phyloP scores from a whole-genome alignment of 2,888 invertebrate genomes.

The Plutella xylostella region DNA sequence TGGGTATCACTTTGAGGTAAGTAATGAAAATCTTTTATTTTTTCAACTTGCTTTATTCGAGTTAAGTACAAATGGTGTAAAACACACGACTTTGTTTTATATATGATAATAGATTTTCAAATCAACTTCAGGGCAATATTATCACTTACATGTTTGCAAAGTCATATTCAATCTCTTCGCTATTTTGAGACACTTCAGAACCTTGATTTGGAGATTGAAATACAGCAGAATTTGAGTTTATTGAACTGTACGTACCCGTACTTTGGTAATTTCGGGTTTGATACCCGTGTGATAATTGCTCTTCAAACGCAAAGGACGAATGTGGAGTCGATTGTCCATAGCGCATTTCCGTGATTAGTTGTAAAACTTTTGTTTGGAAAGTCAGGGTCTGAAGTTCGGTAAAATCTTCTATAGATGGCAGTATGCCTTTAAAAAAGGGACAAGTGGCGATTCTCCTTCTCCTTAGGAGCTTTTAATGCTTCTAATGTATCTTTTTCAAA shows the following conservation, averaged over 20 bases:
- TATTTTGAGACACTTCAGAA: slow-evolving; percentile 16
- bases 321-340: slow-evolving; percentile 21
- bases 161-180: slow-evolving; percentile 13
- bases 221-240: slow-evolving; percentile 4
- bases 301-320: too few species aligned
- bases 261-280: slow-evolving; percentile 13
- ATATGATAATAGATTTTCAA: not conserved
- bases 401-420: slow-evolving; percentile 19
- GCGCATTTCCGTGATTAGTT: slow-evolving; percentile 21
- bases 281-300: too few species aligned
- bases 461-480: slow-evolving; percentile 18
- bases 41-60: not conserved
- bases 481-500: slow-evolving; percentile 21
- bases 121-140: too few species aligned
- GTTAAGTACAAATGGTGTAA: slow-evolving; percentile 9
- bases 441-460: slow-evolving; percentile 20
- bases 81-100: slow-evolving; percentile 5
- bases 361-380: slow-evolving; percentile 21
- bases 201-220: slow-evolving; percentile 13
- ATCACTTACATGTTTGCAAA: slow-evolving; percentile 9
- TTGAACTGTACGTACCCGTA: too few species aligned
- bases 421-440: slow-evolving; percentile 19
- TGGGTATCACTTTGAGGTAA: slow-evolving; percentile 24
- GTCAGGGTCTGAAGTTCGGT: slow-evolving; percentile 19
- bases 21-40: slow-evolving; percentile 15